Evolutionary conservation across 2,113 vertebrate species (phyloP), one percentile per base, ranked within the genome.

Genomic region (Rhinogobius similis): DNA sequence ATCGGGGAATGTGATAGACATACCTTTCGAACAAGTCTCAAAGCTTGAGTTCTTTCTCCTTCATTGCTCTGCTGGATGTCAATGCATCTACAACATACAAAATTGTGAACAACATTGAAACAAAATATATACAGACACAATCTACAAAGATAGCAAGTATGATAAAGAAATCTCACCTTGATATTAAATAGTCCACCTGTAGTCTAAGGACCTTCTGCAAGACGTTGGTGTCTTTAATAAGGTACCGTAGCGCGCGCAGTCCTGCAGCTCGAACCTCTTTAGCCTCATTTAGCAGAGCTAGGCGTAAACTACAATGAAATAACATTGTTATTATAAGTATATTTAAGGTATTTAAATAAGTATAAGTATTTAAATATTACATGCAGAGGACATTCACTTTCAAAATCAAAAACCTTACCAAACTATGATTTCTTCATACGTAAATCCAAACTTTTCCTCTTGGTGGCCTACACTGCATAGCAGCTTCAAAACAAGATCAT

Each of bases 21-120:
- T 93, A 99, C 98, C 96, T 99, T 99, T 93, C 98, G 93, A 81
- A 99, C 97, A 70, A 99, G 93, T 84, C 98, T 93, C 87, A 99
- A 96, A 76, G 97, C 98, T 90, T 99, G 98, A 72, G 98, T 99
- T 85, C 97, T 93, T 88, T 99, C 98, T 66, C 98, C 98, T 92
- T 99, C 98, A 67, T 99, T 99, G 91, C 98, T 99, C 90, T 99
- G 98, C 77, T 99, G 98, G 90, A 99, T 99, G 89, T 99, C 98
- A 86, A 99, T 98, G 89, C 97, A 99, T 91, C 98, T 98, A 88
- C 84, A 67, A 59, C 88, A 29, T 65, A 12, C 14, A 70, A 10
- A 61, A 21, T 38, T n/a, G 10, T 38, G 61, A 71, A 76, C 11
- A 68, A 10, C 12, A 41, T 3, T 70, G 26, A 66, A 66, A 41